phyloP scores from a whole-genome alignment of 2,797 vertebrate species.

The Dipus sagitta region DNA sequence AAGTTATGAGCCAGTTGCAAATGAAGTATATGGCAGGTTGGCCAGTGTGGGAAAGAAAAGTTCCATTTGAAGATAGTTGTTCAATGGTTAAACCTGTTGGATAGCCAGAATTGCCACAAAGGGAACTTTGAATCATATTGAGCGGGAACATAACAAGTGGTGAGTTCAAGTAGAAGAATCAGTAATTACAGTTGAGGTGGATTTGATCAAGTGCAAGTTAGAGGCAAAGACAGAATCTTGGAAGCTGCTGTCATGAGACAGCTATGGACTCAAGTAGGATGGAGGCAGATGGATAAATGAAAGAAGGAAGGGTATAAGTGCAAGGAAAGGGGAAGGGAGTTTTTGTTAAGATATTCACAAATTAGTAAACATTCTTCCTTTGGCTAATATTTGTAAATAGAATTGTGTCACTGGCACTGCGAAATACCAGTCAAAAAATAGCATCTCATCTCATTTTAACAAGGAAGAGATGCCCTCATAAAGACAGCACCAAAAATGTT shows the following conservation, averaged over 20 bases:
- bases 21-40: too few relatives aligned
- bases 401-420: background rate
- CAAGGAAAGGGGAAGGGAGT: background rate
- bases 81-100: background rate
- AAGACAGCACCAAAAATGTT: background rate
- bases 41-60: too few relatives aligned
- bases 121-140: background rate
- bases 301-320: background rate
- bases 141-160: background rate
- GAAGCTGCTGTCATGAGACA: conserved; percentile 11
- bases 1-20: too few relatives aligned
- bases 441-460: background rate
- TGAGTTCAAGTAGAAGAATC: background rate
- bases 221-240: background rate
- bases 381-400: conserved; percentile 39
- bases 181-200: background rate
- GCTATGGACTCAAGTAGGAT: background rate
- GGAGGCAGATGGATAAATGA: background rate
- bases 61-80: too few relatives aligned
- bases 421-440: background rate
- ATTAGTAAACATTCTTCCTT: background rate
- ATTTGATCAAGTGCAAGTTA: background rate
- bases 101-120: background rate
- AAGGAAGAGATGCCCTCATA: background rate
- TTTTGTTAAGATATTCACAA: background rate